Evolutionary conservation across 2,113 vertebrate species (phyloP).

Genomic region (Brienomyrus longianalis): DNA sequence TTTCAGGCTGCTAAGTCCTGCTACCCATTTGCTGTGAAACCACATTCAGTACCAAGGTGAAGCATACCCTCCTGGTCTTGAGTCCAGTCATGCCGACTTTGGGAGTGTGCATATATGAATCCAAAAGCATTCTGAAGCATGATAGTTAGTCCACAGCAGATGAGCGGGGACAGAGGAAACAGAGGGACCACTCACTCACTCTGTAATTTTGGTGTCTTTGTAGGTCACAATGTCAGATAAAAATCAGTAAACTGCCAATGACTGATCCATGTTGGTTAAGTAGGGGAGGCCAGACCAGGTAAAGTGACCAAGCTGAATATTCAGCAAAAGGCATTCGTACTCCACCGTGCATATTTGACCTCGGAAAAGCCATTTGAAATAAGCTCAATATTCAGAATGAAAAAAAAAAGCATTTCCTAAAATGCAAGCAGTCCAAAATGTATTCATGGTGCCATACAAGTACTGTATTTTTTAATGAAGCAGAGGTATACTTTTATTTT

Average conservation of each 20-base stretch:
- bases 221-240: neutral
- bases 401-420: neutral
- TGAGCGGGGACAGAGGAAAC: neutral
- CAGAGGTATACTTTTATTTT: neutral
- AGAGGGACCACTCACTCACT: neutral
- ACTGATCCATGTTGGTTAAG: neutral
- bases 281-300: neutral
- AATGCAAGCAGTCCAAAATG: constrained; percentile 2
- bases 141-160: neutral
- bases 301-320: neutral
- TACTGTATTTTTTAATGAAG: constrained; percentile 11
- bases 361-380: neutral
- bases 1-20: neutral
- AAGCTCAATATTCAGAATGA: neutral
- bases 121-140: neutral
- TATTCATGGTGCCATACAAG: constrained; percentile 35
- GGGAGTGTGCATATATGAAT: neutral
- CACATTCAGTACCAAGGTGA: neutral
- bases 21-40: neutral
- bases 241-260: neutral
- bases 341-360: neutral
- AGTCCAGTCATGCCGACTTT: neutral
- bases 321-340: neutral
- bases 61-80: neutral
- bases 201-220: neutral